Evolutionary conservation across 2,888 invertebrate genomes (phyloP).

Genomic region (Eristalis pertinax): DNA sequence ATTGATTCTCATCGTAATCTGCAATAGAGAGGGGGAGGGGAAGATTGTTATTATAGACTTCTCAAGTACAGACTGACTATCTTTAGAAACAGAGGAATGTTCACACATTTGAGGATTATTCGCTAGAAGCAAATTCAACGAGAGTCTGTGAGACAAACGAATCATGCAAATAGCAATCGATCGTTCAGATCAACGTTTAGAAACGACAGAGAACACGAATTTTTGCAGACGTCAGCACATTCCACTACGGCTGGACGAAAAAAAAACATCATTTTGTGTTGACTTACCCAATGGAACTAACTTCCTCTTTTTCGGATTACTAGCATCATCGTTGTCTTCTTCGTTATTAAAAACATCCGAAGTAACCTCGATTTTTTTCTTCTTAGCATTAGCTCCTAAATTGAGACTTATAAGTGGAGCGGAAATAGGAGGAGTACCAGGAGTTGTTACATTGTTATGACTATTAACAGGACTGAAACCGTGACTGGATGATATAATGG

Average conservation of each 20-base stretch:
- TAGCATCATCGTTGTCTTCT: slow-evolving; percentile 86
- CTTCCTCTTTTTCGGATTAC: slow-evolving; percentile 87
- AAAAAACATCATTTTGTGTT: neutral
- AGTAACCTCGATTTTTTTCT: slow-evolving; percentile 89
- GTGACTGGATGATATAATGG: slow-evolving; percentile 76
- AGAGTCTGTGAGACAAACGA: too few species aligned
- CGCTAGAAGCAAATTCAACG: too few species aligned
- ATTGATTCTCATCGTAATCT: slow-evolving; percentile 80
- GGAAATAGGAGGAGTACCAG: slow-evolving; percentile 78
- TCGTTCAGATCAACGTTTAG: too few species aligned
- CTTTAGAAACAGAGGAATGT: too few species aligned
- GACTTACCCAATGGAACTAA: slow-evolving; percentile 87
- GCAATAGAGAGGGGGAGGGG: neutral
- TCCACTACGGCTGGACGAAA: neutral
- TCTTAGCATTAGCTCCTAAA: slow-evolving; percentile 81
- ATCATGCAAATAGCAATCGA: too few species aligned
- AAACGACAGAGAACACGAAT: too few species aligned
- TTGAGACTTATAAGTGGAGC: slow-evolving; percentile 81
- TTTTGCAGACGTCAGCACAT: too few species aligned
- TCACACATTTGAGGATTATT: too few species aligned
- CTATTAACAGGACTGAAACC: slow-evolving; percentile 73
- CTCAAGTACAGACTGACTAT: too few species aligned
- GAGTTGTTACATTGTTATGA: slow-evolving; percentile 75
- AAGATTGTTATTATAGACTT: too few species aligned
- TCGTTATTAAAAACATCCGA: slow-evolving; percentile 94